Percentiles rank a stretch among this genome's conserved stretches.
Evolutionary conservation across 37 sponge, comb jelly and placozoan species (phyloP).

Genomic region (Aplysina aerophoba): DNA sequence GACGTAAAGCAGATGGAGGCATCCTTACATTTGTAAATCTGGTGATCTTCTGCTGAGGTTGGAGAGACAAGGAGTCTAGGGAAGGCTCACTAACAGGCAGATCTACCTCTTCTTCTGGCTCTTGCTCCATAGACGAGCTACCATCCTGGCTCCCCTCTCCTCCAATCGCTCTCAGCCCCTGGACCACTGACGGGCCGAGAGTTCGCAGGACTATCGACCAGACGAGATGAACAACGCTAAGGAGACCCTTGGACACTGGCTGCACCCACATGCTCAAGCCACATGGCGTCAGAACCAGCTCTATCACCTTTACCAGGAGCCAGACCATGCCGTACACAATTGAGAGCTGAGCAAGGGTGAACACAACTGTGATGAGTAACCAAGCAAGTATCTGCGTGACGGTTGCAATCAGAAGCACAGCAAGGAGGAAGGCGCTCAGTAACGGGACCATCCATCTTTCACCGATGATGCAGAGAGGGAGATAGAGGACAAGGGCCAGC

Average conservation of each 20-base stretch:
- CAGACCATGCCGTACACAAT: neutral
- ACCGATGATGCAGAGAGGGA: neutral
- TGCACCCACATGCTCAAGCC: neutral
- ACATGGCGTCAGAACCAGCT: neutral
- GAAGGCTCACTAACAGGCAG: neutral
- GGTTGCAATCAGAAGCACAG: neutral
- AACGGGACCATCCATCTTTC: neutral
- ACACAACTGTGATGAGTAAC: neutral
- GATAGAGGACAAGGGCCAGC: neutral
- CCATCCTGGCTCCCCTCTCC: neutral
- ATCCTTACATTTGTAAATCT: neutral
- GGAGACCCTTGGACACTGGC: neutral
- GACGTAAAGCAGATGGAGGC: neutral
- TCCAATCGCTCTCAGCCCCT: neutral
- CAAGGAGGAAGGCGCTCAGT: neutral
- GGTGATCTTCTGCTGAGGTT: too few relatives aligned
- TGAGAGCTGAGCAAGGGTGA: neutral
- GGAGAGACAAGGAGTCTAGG: neutral
- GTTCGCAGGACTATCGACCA: neutral
- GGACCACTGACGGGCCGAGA: neutral
- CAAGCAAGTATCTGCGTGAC: neutral
- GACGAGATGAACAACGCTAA: neutral
- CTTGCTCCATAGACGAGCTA: too few relatives aligned
- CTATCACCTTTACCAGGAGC: neutral
- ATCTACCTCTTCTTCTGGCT: neutral